Base-by-base conservation (phyloP, 2,797 vertebrate species). In the Pygocentrus nattereri region DNA sequence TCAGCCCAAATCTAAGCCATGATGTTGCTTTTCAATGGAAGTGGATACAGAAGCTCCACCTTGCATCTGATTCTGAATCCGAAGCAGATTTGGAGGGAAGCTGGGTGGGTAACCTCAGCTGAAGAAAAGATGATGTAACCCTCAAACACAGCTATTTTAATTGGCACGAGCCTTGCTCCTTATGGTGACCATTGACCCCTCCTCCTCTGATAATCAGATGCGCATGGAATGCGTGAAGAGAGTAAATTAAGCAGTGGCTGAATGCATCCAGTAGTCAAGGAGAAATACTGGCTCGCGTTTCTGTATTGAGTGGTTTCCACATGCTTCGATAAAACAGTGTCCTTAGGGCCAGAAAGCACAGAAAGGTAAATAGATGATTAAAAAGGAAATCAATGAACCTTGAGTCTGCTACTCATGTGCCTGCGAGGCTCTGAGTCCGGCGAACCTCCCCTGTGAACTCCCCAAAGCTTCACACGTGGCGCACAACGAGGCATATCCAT, bases 321-420 rank as follows among this genome's bases (percentile, higher is more conserved):
- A 25, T 23, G 21, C 56, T 23, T 59, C 56, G 27, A 59, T 59
- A 59, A 59, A 59, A 59, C 70, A 86, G 85, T 69, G 88, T 89
- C 91, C 90, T 91, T 61, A 34, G 84, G 90, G 89, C 89, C 87
- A 85, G 83, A 62, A 25, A 15, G 49, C 56, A 70, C 59, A 67
- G 27, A 11, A 2, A 31, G 54, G 27, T 31, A 6, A 8, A 50
- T 59, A 23, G 15, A 12, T 62, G 58, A 56, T 16, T 64, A 81
- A 71, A 77, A 73, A 82, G 82, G 82, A 89, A 90, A 84, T 85
- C 85, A 87, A 85, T 91, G 90, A 91, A 92, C 91, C 88, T 83
- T 90, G 85, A 87, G 91, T 79, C 87, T 90, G 90, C 75, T 85
- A 75, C 90, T 78, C 50, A 13, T 69, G 25, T 30, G 47, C 50